Base-by-base conservation (phyloP, 2,888 invertebrate genomes). In the Polylopha cassiicola region DNA sequence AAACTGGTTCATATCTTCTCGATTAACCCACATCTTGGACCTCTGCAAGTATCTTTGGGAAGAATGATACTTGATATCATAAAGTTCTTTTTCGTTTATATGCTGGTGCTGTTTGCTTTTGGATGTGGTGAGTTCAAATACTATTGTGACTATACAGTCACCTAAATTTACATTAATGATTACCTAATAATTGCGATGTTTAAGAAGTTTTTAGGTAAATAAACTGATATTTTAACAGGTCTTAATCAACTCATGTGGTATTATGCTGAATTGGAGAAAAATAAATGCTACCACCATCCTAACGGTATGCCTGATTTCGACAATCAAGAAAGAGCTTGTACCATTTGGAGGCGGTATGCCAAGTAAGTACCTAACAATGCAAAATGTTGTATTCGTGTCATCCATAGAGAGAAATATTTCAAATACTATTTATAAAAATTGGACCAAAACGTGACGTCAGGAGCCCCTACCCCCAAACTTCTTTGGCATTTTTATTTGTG, bases 1-100 rank as follows among this genome's bases (percentile, higher is more conserved):
- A 98, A 98, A 74, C 88, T 98, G 62, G 97, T 98, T 10, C 97
- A 98, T 74, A 95, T 98, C 67, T 98, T 98, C 87, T 97, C 97
- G 46, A 95, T 98, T 48, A 98, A 97, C 81, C 98, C 98, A 0
- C 95, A 98, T 74, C 87, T 98, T 55, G 98, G 98, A 46, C 98
- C 98, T 0, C 82, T 87, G 28, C 98, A 98, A 79, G 97, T 98
- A 36, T 98, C 98, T 1, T 82, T 98, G 8, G 98, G 98, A 33
- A 88, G 95, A 61, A 95, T 95, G 98, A 94, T 95, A 37, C 90
- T 95, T 60, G 98, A 98, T 69, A 97, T 98, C 50, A 89, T 98
- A 50, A 98, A 98, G 75, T 98, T 98, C 84, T 96, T 97, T 88
- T 95, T 97, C 71, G 95, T 98, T 59, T 97, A 97, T 68, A 92